These are phyloP conservation scores for Eutrigla gurnardus DNA, from an alignment of 2,797 vertebrate genomes.

Conservation along the genomic window DNA sequence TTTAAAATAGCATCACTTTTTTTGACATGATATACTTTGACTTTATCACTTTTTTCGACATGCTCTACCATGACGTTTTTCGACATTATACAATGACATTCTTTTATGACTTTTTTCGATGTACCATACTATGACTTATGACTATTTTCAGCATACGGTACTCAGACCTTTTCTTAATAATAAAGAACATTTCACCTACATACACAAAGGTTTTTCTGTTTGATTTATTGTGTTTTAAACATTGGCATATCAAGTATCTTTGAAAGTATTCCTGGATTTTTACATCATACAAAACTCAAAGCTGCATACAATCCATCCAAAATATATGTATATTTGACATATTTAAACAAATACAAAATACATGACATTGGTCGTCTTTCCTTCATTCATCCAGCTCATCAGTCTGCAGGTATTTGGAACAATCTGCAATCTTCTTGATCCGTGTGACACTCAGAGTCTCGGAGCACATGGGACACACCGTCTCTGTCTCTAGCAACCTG, in stretches of 20 bases:
- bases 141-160: no score
- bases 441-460: conserved; percentile 83
- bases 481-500: conserved; percentile 91
- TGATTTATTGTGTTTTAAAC: background rate
- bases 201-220: background rate
- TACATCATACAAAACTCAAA: conserved; percentile 19
- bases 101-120: no score
- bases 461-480: conserved; percentile 94
- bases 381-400: conserved; percentile 82
- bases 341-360: conserved; percentile 12
- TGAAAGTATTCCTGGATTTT: background rate
- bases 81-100: no score
- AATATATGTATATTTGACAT: conserved; percentile 1
- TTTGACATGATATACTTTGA: no score
- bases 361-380: conserved; percentile 30
- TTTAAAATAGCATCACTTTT: background rate
- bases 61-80: no score
- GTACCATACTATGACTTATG: no score
- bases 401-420: conserved; percentile 84
- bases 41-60: no score
- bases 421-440: conserved; percentile 87
- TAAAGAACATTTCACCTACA: background rate
- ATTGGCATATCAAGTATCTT: background rate
- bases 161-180: no score
- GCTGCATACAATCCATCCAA: background rate